These are phyloP conservation scores for Tanaodytes sp. DNA, from an alignment of 2,888 invertebrate genomes.

Conservation along the genomic window DNA sequence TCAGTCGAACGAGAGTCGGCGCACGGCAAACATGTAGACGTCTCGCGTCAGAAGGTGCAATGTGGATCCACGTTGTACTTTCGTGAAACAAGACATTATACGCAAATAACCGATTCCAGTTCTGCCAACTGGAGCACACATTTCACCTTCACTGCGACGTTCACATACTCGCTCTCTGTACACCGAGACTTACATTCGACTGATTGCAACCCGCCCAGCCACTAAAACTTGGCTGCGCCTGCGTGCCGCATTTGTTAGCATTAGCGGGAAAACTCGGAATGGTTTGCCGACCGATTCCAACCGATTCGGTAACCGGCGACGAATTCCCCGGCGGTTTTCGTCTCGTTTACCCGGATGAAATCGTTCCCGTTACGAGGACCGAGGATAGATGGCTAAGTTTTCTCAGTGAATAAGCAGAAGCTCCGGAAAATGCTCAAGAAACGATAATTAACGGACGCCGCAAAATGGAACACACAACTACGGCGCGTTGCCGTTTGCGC, in stretches of 20 bases:
- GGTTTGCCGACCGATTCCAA: no score
- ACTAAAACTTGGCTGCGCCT: constrained; percentile 34
- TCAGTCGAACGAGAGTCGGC: constrained; percentile 46
- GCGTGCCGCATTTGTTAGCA: constrained; percentile 22
- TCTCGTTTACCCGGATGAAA: no score
- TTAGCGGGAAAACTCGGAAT: no score
- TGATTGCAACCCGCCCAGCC: constrained; percentile 32
- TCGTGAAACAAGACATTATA: constrained; percentile 52
- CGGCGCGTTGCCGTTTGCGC: no score
- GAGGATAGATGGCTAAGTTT: no score
- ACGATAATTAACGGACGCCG: no score
- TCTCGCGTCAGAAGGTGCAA: constrained; percentile 46
- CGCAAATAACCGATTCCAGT: constrained; percentile 48
- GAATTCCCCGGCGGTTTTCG: no score
- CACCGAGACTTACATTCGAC: constrained; percentile 40
- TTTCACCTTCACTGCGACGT: constrained; percentile 42
- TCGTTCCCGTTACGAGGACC: no score
- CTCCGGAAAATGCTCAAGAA: no score
- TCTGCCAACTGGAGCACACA: constrained; percentile 46
- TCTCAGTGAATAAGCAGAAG: no score
- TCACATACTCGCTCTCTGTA: constrained; percentile 36
- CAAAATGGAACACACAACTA: no score
- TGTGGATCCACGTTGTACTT: constrained; percentile 50
- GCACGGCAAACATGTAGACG: constrained; percentile 49
- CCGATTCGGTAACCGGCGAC: no score